Base-by-base conservation (phyloP, 2,888 invertebrate genomes). In the Eristalis tenax region DNA sequence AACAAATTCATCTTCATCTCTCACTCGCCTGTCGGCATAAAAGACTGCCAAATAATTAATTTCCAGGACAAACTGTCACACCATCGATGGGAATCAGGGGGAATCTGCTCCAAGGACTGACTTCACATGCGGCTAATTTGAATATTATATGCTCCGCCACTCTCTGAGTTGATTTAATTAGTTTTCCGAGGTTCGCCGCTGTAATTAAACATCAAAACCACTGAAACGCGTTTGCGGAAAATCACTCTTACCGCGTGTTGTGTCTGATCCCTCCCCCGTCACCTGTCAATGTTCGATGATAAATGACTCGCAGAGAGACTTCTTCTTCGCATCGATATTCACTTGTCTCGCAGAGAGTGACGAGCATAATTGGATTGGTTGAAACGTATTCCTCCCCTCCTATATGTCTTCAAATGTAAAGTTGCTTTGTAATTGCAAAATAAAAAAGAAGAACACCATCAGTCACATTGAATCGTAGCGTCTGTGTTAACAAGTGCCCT, bases 401-500 rank as follows among this genome's bases (percentile, higher is more conserved):
- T 23, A 13, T 4, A 4, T 23, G 4, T 59, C 15, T 26, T 15
- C 56, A 4, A 22, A 8, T 56, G 56, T 56, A 8, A 56, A 1
- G 10, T 26, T 59, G 26, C 23, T 59, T 59, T 59, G 59, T 59
- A 59, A 59, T 59, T 26, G 59, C 50, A 18, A 59, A 28, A 22
- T 23, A 22, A 23, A 57, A 22, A 57, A 57, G 2, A 56, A 18
- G 59, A 28, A 26, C 26, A 59, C 59, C 13, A 26, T 28, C 26
- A 59, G 59, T 28, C 26, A 6, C 59, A 59, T 59, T 59, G 59
- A 59, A 50, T 50, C 18, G 18, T 8, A 50, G 50, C n/a, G 59
- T 13, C 59, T 59, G 59, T 59, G 50, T 59, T 26, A 59, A 59
- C 59, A 59, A 59, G 59, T 59, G 59, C 59, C 59, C 59, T 59